A percentile compares a stretch with the other conserved stretches of the same genome.
Conservation (phyloP, 2,113 vertebrate species). For the Calyptomena viridis region DNA sequence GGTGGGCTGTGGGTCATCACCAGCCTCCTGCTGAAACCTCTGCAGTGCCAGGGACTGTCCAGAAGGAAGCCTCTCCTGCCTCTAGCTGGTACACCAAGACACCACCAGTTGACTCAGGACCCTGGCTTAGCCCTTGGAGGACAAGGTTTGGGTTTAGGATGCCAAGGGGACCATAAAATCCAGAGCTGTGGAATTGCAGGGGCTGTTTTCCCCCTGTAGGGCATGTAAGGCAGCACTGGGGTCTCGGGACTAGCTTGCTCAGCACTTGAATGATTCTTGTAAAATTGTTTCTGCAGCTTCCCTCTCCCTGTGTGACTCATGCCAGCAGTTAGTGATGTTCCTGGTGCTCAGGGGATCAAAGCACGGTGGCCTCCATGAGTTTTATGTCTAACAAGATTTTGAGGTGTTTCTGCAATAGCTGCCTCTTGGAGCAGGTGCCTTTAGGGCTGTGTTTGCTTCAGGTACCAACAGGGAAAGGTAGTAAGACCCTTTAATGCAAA, state of each 20-base stretch:
- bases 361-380: background rate
- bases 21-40: background rate
- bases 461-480: background rate
- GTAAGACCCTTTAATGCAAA: background rate
- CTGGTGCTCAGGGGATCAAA: background rate
- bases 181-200: background rate
- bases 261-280: background rate
- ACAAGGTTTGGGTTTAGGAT: background rate
- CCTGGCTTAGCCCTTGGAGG: background rate
- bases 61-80: background rate
- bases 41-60: background rate
- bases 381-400: background rate
- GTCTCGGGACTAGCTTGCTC: fast-evolving
- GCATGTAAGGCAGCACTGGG: background rate
- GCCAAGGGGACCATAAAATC: background rate
- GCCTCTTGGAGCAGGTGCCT: background rate
- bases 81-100: background rate
- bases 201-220: background rate
- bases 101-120: background rate
- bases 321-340: background rate
- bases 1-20: background rate
- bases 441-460: background rate
- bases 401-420: background rate
- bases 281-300: background rate
- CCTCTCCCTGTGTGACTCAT: background rate